Base-by-base conservation (phyloP, 2,113 vertebrate species). In the Oryzias curvinotus region DNA sequence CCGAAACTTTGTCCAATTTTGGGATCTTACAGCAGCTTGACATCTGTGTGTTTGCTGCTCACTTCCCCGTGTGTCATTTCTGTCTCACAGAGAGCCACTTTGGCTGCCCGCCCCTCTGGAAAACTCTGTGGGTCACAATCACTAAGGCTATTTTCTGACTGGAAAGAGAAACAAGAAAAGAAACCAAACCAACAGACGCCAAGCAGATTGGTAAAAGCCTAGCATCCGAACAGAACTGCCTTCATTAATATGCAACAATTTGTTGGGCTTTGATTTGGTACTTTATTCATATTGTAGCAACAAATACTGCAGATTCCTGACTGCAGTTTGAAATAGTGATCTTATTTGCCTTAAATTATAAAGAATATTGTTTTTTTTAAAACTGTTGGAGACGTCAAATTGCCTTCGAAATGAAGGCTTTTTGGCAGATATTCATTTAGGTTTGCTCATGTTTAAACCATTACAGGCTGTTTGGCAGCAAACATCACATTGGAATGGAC, bases 1-100 rank as follows among this genome's bases (percentile, higher is more conserved):
- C 73, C 78, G 62, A 30, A 57, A 68, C 53, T n/a, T n/a, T 52
- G 52, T 84, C 75, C 80, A 83, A 81, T 86, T 78, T 79, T 68
- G 57, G 59, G 28, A 59, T 63, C 75, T 71, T 41, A 59, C 55
- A 21, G 41, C 3, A 60, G 18, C 52, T 69, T 52, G 62, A 68
- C 52, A 45, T 59, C 67, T 52, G 45, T 68, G 53, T 78, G 60
- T 62, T 68, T 19, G 0, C 49, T 14, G 18, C 73, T 78, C 59
- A 50, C 23, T 68, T 80, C 62, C 65, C 62, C 42, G 42, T 65
- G 61, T 73, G 77, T 77, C 80, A 83, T 82, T 78, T 82, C 57
- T 76, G 68, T 71, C 75, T 64, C 21, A 21, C 69, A 53, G 14
- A 47, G 52, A 67, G 75, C 48, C 64, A 72, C 68, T 59, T 79